A percentile compares a stretch with the other conserved stretches of the same genome.
Evolutionary conservation across 2,797 vertebrate species (phyloP).

Genomic region (Pitangus sulphuratus): DNA sequence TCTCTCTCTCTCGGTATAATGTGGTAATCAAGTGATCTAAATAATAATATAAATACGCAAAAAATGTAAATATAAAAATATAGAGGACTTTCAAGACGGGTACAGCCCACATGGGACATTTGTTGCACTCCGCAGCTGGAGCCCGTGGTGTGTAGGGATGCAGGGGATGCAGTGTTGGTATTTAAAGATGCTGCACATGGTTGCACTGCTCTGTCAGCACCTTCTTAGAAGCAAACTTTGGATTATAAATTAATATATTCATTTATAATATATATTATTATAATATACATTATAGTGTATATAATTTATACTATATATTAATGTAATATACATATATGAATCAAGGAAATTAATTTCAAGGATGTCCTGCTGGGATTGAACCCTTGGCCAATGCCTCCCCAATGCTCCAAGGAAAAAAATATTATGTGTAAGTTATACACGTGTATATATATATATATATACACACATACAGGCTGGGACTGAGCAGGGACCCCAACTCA

Average conservation of each 20-base stretch:
- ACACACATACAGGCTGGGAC: accelerated
- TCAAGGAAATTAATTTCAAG: neutral
- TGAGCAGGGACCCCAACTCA: accelerated
- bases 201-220: accelerated
- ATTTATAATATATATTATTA: neutral
- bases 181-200: neutral
- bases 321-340: neutral
- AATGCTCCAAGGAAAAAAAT: neutral
- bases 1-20: neutral
- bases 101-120: neutral
- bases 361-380: neutral
- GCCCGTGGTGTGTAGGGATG: accelerated
- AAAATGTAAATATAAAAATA: neutral
- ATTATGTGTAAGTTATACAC: neutral
- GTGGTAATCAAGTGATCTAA: neutral
- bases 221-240: neutral
- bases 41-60: neutral
- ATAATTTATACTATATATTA: neutral
- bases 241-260: neutral
- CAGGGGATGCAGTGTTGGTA: neutral
- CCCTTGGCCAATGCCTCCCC: neutral
- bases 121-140: accelerated
- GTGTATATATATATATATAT: accelerated
- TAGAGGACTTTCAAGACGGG: neutral
- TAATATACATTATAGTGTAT: neutral